Base-by-base conservation (phyloP, 2,113 vertebrate genomes). In the Neogale vison region DNA sequence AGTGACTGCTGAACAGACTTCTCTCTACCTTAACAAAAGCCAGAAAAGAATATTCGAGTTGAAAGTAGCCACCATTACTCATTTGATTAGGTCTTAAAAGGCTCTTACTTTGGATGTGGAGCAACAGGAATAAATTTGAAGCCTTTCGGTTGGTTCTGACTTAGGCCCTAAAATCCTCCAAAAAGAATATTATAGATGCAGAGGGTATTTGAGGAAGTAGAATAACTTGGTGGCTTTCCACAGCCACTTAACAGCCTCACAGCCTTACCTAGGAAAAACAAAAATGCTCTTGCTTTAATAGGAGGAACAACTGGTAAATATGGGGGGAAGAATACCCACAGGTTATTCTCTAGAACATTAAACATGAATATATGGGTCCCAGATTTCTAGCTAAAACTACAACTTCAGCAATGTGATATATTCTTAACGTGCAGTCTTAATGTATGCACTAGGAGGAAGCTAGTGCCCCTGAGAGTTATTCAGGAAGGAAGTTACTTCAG, bases 1-100 rank as follows among this genome's bases (percentile, higher is more conserved):
- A 96, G 65, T 96, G 92, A 95, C 80, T 98, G 83, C 95, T 90
- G 94, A 85, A 98, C 39, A 91, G 85, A 89, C 61, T 92, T 95
- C 86, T 87, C 67, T 97, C 76, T 74, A 74, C 86, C 26, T 55
- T 83, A 86, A 55, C 71, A 91, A 96, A 95, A 90, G 47, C 34
- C 91, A 91, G 69, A 93, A 79, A 96, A 84, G 81, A 95, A 90
- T 90, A 96, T 82, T 85, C 72, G n/a, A 83, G 50, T 77, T 93
- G 50, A 93, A 97, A 96, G 86, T 94, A 92, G 63, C 36, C 83
- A 80, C 47, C 36, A 72, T 96, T 96, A 87, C 55, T 96, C 93
- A 96, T 88, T 86, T 95, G 94, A 94, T 96, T 97, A 87, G 42
- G 57, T 72, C 63, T 92, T 95, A 57, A 97, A 93, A 96, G 50